These are phyloP conservation scores for Sinocyclocheilus rhinocerous DNA, from an alignment of 2,113 vertebrate species.

Conservation along the genomic window DNA sequence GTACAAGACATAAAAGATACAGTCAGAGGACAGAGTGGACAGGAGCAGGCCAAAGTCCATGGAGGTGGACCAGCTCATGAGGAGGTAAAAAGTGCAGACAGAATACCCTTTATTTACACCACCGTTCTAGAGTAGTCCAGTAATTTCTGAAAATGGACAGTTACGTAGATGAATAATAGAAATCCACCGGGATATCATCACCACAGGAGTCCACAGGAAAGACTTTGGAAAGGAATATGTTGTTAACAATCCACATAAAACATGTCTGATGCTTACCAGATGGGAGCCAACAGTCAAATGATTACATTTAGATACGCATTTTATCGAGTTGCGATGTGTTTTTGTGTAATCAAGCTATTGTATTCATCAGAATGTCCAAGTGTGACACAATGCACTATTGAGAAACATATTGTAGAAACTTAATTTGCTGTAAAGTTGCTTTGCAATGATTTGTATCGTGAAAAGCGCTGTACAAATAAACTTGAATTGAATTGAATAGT, in stretches of 20 bases:
- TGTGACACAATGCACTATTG: too few relatives aligned
- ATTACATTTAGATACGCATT: too few relatives aligned
- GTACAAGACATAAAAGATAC: slow-evolving; percentile 7
- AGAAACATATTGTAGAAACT: too few relatives aligned
- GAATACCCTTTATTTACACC: neutral
- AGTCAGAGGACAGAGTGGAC: neutral
- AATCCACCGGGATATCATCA: neutral
- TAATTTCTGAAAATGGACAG: neutral
- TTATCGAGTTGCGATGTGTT: too few relatives aligned
- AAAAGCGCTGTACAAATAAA: too few relatives aligned
- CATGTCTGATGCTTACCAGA: neutral
- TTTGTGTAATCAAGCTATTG: too few relatives aligned
- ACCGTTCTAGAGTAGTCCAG: neutral
- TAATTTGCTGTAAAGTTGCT: too few relatives aligned
- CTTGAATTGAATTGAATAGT: too few relatives aligned
- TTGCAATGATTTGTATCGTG: too few relatives aligned
- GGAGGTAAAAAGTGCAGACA: neutral
- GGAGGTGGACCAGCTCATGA: neutral
- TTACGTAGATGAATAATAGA: neutral
- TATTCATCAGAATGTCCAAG: too few relatives aligned
- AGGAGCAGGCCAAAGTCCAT: neutral
- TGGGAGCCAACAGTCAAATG: neutral
- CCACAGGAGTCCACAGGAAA: neutral
- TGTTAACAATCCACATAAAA: neutral
- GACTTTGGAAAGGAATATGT: neutral